Evolutionary conservation across 2,113 vertebrate species (phyloP).

Genomic region (Dunckerocampus dactyliophorus): DNA sequence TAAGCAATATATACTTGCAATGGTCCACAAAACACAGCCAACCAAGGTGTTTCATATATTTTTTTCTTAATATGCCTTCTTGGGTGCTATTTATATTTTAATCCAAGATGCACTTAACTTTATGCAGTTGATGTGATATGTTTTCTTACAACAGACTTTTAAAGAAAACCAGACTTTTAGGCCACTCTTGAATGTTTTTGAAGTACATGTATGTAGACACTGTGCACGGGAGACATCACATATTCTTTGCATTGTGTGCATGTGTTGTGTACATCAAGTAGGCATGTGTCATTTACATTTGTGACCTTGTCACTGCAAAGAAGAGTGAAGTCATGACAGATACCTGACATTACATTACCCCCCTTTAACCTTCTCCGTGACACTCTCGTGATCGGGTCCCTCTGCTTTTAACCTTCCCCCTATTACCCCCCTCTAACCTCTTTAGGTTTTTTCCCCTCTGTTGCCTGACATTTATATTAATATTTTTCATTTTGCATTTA

Average conservation of each 20-base stretch:
- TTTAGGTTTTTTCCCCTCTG: conserved; percentile 13
- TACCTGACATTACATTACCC: conserved; percentile 66
- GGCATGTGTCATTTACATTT: conserved; percentile 62
- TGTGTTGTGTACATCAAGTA: conserved; percentile 42
- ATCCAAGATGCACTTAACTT: not conserved
- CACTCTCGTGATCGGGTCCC: conserved; percentile 30
- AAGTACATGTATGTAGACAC: not conserved
- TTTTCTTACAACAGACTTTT: not conserved
- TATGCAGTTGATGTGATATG: not conserved
- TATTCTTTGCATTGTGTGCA: conserved; percentile 40
- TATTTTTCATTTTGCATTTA: conserved; percentile 30
- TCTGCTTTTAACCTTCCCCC: conserved; percentile 52
- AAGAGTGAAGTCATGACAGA: conserved; percentile 67
- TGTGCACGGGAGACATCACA: conserved; percentile 9
- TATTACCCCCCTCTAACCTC: conserved; percentile 43
- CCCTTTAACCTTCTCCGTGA: conserved; percentile 59
- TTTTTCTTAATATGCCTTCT: too few species aligned
- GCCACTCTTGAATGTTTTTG: conserved; percentile 6
- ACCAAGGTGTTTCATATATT: too few species aligned
- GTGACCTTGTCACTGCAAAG: conserved; percentile 61
- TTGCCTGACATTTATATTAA: conserved; percentile 26
- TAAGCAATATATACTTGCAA: too few species aligned
- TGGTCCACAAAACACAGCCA: too few species aligned
- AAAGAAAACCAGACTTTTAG: not conserved
- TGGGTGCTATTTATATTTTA: not conserved